These are phyloP conservation scores for Onychorhynchus coronatus DNA, from an alignment of 2,113 vertebrate species.

Conservation along the genomic window DNA sequence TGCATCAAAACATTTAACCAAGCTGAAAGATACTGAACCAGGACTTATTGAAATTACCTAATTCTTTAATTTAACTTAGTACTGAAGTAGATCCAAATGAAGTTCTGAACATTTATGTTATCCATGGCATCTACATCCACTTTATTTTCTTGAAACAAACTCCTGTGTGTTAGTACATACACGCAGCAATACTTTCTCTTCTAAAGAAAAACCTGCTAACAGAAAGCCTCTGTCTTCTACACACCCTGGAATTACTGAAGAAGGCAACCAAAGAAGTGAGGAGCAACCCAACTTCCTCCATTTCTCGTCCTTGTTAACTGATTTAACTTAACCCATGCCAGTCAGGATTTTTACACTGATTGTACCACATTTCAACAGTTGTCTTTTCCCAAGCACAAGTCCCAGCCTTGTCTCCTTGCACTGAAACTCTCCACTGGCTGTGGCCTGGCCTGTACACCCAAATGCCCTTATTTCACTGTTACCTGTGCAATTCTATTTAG, in stretches of 20 bases:
- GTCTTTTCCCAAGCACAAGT: not conserved
- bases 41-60: not conserved
- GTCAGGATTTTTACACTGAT: not conserved
- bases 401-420: not conserved
- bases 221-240: not conserved
- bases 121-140: not conserved
- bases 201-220: not conserved
- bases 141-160: not conserved
- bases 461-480: not conserved
- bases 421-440: not conserved
- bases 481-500: not conserved
- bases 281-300: not conserved
- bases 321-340: not conserved
- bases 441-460: not conserved
- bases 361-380: not conserved
- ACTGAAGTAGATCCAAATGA: not conserved
- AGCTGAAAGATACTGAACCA: not conserved
- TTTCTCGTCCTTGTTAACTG: not conserved
- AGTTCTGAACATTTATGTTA: not conserved
- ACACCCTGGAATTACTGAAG: not conserved
- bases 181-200: not conserved
- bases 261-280: not conserved
- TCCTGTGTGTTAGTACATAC: not conserved
- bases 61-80: not conserved
- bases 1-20: not conserved